Percentiles rank a stretch among this genome's conserved stretches.
Evolutionary conservation across 2,113 vertebrate species (phyloP).

Genomic region (Cheilinus undulatus): DNA sequence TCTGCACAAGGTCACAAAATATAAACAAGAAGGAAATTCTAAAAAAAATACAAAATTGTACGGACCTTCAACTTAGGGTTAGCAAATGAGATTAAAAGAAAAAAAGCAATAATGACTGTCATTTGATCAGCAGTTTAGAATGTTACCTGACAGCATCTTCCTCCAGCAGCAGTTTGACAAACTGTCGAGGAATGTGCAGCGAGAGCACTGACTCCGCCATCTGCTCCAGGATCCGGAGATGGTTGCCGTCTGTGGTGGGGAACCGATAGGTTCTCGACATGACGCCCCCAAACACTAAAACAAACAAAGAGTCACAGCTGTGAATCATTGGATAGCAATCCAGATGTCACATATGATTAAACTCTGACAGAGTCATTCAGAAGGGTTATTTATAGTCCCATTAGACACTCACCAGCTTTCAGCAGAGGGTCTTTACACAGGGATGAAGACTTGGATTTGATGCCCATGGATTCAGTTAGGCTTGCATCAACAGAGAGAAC

Average conservation of each 20-base stretch:
- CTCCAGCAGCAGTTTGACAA: slow-evolving; percentile 95
- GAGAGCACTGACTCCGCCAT: slow-evolving; percentile 97
- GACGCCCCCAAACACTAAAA: slow-evolving; percentile 92
- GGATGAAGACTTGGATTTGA: slow-evolving; percentile 94
- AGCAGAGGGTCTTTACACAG: slow-evolving; percentile 93
- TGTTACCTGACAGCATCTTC: slow-evolving; percentile 95
- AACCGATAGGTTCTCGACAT: slow-evolving; percentile 98
- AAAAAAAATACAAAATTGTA: too few relatives aligned
- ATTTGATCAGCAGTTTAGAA: background rate
- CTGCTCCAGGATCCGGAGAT: slow-evolving; percentile 96
- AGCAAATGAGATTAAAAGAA: too few relatives aligned
- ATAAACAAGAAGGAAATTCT: background rate
- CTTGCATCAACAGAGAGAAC: slow-evolving; percentile 97
- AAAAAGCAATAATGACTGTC: too few relatives aligned
- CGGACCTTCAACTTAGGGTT: too few relatives aligned
- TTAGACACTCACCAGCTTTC: slow-evolving; percentile 88
- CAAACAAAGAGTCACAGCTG: background rate
- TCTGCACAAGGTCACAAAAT: too few relatives aligned
- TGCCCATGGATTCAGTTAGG: slow-evolving; percentile 92
- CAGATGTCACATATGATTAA: background rate
- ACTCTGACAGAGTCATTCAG: background rate
- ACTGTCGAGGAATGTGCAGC: slow-evolving; percentile 94
- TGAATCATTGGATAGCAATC: background rate
- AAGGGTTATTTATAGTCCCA: background rate
- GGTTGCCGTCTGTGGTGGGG: slow-evolving; percentile 97